Base-by-base conservation (phyloP, 2,888 invertebrate species). In the Apodemia mormo region DNA sequence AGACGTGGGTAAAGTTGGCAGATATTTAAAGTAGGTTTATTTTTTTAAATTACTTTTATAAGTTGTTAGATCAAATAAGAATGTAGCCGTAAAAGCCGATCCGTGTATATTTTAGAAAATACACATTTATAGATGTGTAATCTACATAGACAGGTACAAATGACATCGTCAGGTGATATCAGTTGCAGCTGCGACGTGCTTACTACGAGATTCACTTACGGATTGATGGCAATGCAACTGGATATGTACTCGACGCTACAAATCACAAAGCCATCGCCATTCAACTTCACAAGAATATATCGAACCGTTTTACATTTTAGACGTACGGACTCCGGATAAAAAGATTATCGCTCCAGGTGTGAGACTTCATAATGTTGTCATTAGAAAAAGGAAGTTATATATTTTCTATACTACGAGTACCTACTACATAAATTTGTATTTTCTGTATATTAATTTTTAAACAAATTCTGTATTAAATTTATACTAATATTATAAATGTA, bases 131-230 rank as follows among this genome's bases (percentile, higher is more conserved):
- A 77, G 73, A 75, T 79, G 76, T 78, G 81, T 78, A 78, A 80
- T 75, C 77, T 80, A 79, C 76, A 76, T 73, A 79, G 88, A 88
- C 86, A 85, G 80, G 79, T 83, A 89, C 86, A 88, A 90, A 89
- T 85, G 87, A 87, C 85, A 82, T 84, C 85, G 86, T 83, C 87
- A 88, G 89, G 86, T 87, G 85, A 85, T 85, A 86, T 88, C 87
- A 83, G 85, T 82, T 85, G 85, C 87, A 86, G 84, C 83, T 85
- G 86, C 83, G 82, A 81, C 84, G 83, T 81, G 82, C 82, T 78
- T 74, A 74, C 74, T 75, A 81, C 58, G 81, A 82, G 85, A 87
- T 86, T 88, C 87, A 85, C 88, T 88, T 86, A 86, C 81, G 79
- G 85, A 88, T 88, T 88, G 89, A 89, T 89, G 82, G 83, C 84